Evolutionary conservation across 2,797 vertebrate genomes (phyloP), one percentile per base, ranked within the genome.

Genomic region (Brachyalestes nurse): DNA sequence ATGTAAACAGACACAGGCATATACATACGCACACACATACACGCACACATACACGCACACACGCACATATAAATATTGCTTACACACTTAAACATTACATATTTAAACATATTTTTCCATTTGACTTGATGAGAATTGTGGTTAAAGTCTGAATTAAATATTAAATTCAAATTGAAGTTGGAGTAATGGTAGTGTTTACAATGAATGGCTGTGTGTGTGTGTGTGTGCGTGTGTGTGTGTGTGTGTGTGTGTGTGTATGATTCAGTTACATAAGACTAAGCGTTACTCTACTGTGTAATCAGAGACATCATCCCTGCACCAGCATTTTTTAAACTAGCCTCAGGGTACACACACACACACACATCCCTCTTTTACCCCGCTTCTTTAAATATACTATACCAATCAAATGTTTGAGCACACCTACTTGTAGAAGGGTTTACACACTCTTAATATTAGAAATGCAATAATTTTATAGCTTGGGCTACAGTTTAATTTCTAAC

Each of bases 111-210:
- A n/a, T n/a, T n/a, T 75, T 60, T 14, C 23, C 12, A 5, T 72
- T 72, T 77, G 38, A 19, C 14, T 49, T 58, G 57, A 45, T 23
- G 53, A 78, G 66, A 42, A 42, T 55, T 61, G 49, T 17, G 34
- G 14, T 5, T 73, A 38, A 28, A 28, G 28, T 28, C 28, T 28
- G 28, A 28, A 28, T 28, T 28, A 28, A 28, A 28, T 25, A 45
- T 73, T 60, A 34, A 19, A 53, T 21, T 23, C n/a, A 21, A 45
- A 75, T 78, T 67, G 49, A 64, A 67, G 61, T 71, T 25, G 49
- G 77, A 72, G 85, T 45, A 83, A 75, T 80, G 61, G n/a, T 82
- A 83, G 53, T 66, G 77, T 81, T 86, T 83, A 66, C 45, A 85
- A 14, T 79, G 76, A 83, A 82, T 78, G 53, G 71, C 42, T 77